Base-by-base conservation (phyloP, 2,113 vertebrate species). In the Numenius arquata region DNA sequence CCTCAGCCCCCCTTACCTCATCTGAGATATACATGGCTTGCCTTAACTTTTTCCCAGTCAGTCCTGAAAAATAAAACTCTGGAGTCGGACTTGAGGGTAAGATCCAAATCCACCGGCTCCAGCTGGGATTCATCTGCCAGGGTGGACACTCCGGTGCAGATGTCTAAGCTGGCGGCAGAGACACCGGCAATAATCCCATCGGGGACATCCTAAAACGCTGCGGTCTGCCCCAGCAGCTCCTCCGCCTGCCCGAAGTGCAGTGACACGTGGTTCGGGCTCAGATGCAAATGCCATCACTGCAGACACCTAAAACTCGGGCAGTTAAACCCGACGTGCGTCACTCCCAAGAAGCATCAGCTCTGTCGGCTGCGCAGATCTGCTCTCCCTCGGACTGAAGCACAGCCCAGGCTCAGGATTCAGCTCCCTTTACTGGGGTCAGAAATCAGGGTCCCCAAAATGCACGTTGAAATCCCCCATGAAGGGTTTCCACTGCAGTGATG, bases 401-500 rank as follows among this genome's bases (percentile, higher is more conserved):
- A 65, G 36, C 58, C 50, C 77, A 43, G 65, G 22, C 3, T 5
- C 15, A 36, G 3, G 2, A 41, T 27, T 41, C 86, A 23, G 53
- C 78, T 53, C 70, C 87, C 32, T 48, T 15, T 11, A 12, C 8
- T 25, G 27, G 6, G 15, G 19, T 12, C 23, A 7, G 52, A 67
- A 48, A 36, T n/a, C n/a, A n/a, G 16, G 3, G n/a, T 53, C 16
- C 56, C 70, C 8, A 1, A 21, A 47, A 53, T 0, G 4, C 3
- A 1, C 4, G 22, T 18, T 17, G 83, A 62, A 75, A 53, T 26
- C 62, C 55, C 40, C 47, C 2, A 0, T 0, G 5, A 29, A 59
- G 58, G 27, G 8, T 38, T 40, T 59, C 67, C 29, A 8, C 16
- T 13, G 43, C 2, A 53, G 71, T 4, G 1, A 43, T 4, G 0